phyloP scores from a whole-genome alignment of 2,888 invertebrate genomes.

The Cerceris ruficornis region DNA sequence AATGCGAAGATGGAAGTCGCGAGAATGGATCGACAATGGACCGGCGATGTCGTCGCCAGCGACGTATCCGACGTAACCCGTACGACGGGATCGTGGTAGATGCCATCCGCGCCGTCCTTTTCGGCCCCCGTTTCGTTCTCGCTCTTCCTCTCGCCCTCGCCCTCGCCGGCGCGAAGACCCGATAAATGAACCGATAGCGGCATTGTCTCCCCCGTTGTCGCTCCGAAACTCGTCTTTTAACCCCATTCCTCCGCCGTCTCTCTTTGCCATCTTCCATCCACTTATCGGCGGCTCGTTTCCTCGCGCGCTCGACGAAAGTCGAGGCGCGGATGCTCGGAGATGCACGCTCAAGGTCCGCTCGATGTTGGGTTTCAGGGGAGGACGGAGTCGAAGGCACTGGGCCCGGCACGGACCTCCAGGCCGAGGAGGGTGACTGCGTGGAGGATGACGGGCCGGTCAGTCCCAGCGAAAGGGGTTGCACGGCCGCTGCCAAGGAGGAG shows the following conservation, averaged over 20 bases:
- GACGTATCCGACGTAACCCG: conserved; percentile 59
- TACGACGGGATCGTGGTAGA: conserved; percentile 38
- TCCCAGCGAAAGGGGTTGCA: conserved; percentile 81
- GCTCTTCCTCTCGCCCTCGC: conserved; percentile 38
- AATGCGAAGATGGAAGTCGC: conserved; percentile 75
- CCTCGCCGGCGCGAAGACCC: conserved; percentile 70
- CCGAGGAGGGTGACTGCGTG: conserved; percentile 85
- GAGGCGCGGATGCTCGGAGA: background rate
- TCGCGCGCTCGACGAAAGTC: background rate
- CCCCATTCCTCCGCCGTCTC: background rate
- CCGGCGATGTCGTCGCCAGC: conserved; percentile 53
- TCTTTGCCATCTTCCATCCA: background rate
- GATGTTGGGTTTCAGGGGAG: conserved; percentile 83
- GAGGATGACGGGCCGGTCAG: conserved; percentile 84
- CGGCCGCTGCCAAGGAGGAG: conserved; percentile 81
- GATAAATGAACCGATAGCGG: conserved; percentile 81
- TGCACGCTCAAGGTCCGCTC: conserved; percentile 16
- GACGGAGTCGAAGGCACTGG: conserved; percentile 80
- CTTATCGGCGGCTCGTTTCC: background rate
- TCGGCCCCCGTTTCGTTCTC: conserved; percentile 27
- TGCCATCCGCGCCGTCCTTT: conserved; percentile 38
- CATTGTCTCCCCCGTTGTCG: conserved; percentile 75
- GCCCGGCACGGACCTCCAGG: conserved; percentile 81
- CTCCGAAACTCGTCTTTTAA: conserved; percentile 11
- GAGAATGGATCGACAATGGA: conserved; percentile 69